Base-by-base conservation (phyloP, 2,888 invertebrate species). In the Marasmarcha lunaedactyla region DNA sequence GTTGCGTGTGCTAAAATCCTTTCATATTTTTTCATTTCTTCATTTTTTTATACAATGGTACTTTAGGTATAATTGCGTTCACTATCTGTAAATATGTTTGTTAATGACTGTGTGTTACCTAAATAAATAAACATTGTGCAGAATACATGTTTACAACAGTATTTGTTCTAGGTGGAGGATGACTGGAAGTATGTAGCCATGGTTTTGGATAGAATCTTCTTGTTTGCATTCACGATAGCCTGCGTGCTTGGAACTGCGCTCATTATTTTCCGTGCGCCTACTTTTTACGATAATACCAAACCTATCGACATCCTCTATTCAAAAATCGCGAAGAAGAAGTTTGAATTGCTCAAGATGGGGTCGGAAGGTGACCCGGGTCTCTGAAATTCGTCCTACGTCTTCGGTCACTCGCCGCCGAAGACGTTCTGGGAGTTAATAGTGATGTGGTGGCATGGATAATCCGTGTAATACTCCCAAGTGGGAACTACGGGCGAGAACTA, bases 101-200 rank as follows among this genome's bases (percentile, higher is more conserved):
- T n/a, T n/a, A n/a, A n/a, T n/a, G n/a, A n/a, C n/a, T n/a, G n/a
- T n/a, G n/a, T n/a, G n/a, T n/a, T n/a, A n/a, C n/a, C n/a, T n/a
- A n/a, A n/a, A n/a, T n/a, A n/a, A n/a, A n/a, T n/a, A n/a, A n/a
- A n/a, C n/a, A n/a, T n/a, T n/a, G n/a, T n/a, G n/a, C n/a, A n/a
- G 20, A 20, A 7, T 20, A 20, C 7, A 20, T 20, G 4, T 20
- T 20, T 7, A 20, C 20, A 20, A 3, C 3, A 11, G 27, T 1
- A 36, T 41, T 40, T 40, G 39, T 63, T 73, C 1, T 78, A 95
- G 95, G 94, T 95, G 60, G 94, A 93, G 74, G 96, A 97, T 81
- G 98, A 98, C 83, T 98, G 98, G 98, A 97, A 97, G 74, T 98
- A 96, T 85, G 96, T 98, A 43, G 90, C 90, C 41, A 94, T 97